Conservation (phyloP, 2,888 invertebrate genomes). For the Stomorhina lunata region DNA sequence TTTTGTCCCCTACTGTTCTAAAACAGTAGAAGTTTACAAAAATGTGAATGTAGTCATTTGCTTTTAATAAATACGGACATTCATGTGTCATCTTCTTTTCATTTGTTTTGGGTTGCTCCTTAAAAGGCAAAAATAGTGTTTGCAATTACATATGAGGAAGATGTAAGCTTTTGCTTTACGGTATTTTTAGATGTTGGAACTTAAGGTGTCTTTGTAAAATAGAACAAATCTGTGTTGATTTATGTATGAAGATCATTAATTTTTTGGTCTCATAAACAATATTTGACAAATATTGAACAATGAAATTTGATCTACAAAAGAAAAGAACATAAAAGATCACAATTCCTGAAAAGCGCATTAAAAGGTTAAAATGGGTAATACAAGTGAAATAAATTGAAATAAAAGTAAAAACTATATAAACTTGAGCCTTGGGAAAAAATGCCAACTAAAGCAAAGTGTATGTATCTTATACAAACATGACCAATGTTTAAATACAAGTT, state of each 20-base stretch:
- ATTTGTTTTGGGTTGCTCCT: slow-evolving; percentile 60
- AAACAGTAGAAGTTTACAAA: neutral
- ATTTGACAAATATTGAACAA: neutral
- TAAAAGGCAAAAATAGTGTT: slow-evolving; percentile 30
- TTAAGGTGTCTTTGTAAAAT: neutral
- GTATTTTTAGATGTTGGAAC: slow-evolving; percentile 38
- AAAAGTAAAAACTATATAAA: too few relatives aligned
- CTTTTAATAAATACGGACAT: slow-evolving; percentile 37
- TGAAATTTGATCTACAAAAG: slow-evolving; percentile 16
- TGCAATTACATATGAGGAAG: slow-evolving; percentile 21
- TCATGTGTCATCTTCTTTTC: slow-evolving; percentile 56
- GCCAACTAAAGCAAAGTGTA: too few relatives aligned
- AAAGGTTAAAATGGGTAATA: neutral
- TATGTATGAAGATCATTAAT: neutral
- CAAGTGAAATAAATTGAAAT: too few relatives aligned
- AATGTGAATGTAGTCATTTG: slow-evolving; percentile 11
- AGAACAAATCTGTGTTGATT: neutral
- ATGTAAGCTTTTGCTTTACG: slow-evolving; percentile 53
- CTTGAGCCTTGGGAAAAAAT: too few relatives aligned
- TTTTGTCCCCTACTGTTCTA: neutral
- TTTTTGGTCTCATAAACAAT: neutral
- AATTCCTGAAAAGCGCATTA: slow-evolving; percentile 23
- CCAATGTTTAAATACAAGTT: too few relatives aligned
- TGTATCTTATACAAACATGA: too few relatives aligned
- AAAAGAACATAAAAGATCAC: neutral